Evolutionary conservation across 2,113 vertebrate species (phyloP).

Genomic region (Chinchilla lanigera): DNA sequence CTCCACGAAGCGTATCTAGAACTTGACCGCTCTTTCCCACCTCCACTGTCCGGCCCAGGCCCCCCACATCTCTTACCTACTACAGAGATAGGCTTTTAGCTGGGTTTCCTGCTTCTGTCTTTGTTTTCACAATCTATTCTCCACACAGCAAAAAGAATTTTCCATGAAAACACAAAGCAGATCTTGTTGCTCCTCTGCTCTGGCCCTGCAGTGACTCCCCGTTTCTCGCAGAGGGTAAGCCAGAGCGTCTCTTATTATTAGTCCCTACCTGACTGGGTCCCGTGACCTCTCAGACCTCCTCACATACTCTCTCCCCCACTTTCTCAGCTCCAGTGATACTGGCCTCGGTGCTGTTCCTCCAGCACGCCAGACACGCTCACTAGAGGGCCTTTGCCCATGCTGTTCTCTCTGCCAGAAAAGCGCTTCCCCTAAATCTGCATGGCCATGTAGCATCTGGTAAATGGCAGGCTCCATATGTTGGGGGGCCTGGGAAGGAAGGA

Average conservation of each 20-base stretch:
- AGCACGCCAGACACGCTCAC: not conserved
- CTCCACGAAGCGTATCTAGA: not conserved
- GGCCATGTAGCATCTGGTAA: conserved; percentile 15
- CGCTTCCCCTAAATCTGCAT: conserved; percentile 1
- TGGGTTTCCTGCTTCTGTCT: not conserved
- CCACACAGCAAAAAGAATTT: not conserved
- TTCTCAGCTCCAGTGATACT: not conserved
- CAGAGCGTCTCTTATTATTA: not conserved
- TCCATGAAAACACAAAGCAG: not conserved
- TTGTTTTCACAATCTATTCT: not conserved
- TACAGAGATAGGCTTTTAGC: not conserved
- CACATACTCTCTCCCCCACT: not conserved
- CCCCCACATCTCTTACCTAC: not conserved
- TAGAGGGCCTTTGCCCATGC: conserved; percentile 29
- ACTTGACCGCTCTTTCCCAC: not conserved
- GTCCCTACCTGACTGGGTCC: not conserved
- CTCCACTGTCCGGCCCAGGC: not conserved
- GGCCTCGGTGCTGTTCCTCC: not conserved
- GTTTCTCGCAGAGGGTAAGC: not conserved
- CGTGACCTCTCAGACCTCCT: not conserved
- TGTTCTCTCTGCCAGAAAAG: conserved; percentile 18
- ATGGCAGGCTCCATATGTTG: conserved; percentile 49
- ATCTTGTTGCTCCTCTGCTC: not conserved
- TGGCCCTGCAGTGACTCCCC: not conserved
- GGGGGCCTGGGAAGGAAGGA: not conserved